Percentiles rank a stretch among this genome's conserved stretches.
phyloP scores from a whole-genome alignment of 2,797 vertebrate species.

The Adrianichthys oophorus region DNA sequence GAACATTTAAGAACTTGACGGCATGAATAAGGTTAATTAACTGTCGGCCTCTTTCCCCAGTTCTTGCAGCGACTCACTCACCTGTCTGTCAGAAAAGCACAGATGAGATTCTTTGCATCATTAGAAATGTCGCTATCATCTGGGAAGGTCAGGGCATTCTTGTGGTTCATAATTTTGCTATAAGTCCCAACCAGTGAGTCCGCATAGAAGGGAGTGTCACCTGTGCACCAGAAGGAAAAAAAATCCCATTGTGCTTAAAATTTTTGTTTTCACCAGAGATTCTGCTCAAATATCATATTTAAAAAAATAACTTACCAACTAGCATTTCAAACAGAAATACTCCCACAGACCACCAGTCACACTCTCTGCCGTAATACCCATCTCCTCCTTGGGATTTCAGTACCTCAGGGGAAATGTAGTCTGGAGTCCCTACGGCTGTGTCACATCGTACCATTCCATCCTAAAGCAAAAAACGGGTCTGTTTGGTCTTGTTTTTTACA shows the following conservation, averaged over 20 bases:
- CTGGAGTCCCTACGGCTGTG: conserved; percentile 97
- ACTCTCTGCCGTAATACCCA: conserved; percentile 96
- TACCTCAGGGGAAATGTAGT: conserved; percentile 99
- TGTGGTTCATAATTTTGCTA: conserved; percentile 99
- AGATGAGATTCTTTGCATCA: conserved; percentile 98
- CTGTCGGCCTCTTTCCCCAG: too few relatives aligned
- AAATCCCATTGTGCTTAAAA: background rate
- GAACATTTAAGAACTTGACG: too few relatives aligned
- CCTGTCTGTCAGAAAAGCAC: conserved; percentile 97
- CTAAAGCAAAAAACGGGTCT: conserved; percentile 57
- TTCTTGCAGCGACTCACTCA: conserved; percentile 68
- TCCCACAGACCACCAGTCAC: conserved; percentile 99
- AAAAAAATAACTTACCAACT: conserved; percentile 85
- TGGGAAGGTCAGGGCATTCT: conserved; percentile 95
- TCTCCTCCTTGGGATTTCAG: conserved; percentile 98
- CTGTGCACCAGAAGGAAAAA: conserved; percentile 58
- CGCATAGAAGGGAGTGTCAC: conserved; percentile 97
- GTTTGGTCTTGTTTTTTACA: background rate
- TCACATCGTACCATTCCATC: conserved; percentile 99
- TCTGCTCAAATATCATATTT: background rate
- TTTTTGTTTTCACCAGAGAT: background rate
- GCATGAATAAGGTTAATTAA: too few relatives aligned
- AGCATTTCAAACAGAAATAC: conserved; percentile 99
- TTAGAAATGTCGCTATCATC: conserved; percentile 98
- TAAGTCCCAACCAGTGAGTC: conserved; percentile 98